Percentiles rank a stretch among this genome's conserved stretches.
Evolutionary conservation across 1,140 invertebrate species (phyloP).

Genomic region (Bombus turneri): DNA sequence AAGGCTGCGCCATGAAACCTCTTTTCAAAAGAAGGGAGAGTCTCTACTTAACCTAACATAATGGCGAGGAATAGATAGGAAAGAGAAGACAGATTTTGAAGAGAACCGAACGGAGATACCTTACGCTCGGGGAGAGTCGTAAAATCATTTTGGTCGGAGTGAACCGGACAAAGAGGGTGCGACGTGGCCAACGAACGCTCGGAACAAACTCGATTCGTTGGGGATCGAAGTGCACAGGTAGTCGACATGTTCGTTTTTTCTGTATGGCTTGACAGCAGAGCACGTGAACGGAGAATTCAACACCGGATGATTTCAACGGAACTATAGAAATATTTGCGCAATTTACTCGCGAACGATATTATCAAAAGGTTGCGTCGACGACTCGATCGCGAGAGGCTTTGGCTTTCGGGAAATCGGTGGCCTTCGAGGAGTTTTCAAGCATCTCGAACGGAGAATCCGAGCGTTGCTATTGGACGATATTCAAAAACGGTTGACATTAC

Average conservation of each 20-base stretch:
- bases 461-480: constrained; percentile 48
- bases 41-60: neutral
- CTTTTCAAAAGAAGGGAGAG: neutral
- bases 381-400: neutral
- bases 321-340: neutral
- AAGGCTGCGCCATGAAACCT: neutral
- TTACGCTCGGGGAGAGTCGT: neutral
- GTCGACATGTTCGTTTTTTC: constrained; percentile 7
- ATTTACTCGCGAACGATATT: neutral
- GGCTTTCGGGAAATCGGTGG: neutral
- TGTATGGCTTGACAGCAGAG: neutral
- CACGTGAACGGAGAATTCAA: neutral
- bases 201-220: constrained; percentile 34
- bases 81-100: neutral
- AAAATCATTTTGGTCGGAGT: neutral
- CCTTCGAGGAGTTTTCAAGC: neutral
- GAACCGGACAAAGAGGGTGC: constrained; percentile 10
- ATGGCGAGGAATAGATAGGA: neutral
- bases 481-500: constrained; percentile 52
- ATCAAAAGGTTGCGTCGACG: neutral
- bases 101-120: neutral
- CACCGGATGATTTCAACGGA: neutral
- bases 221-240: constrained; percentile 38
- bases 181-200: constrained; percentile 5
- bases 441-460: neutral